A percentile compares a stretch with the other conserved stretches of the same genome.
Evolutionary conservation across 1,140 invertebrate species (phyloP).

Genomic region (Gerris buenoi): DNA sequence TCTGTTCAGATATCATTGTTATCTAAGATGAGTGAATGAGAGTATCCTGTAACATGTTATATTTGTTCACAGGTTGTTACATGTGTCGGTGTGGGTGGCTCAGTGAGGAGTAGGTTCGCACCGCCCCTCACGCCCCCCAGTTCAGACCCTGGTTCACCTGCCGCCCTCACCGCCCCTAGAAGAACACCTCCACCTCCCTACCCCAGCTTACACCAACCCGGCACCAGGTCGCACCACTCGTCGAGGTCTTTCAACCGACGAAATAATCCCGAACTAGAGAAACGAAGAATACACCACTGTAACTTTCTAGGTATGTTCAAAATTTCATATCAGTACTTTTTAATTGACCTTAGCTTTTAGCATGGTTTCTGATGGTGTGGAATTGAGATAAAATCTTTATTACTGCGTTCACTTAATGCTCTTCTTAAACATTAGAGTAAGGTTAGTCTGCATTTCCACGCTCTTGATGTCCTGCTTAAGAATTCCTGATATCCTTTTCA

Average conservation of each 20-base stretch:
- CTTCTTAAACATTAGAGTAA: too few species aligned
- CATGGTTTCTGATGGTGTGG: too few species aligned
- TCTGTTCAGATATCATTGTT: too few species aligned
- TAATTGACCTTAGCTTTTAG: too few species aligned
- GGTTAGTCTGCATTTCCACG: too few species aligned
- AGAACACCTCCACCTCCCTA: conserved; percentile 46
- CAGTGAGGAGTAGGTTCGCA: conserved; percentile 31
- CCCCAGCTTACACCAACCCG: conserved; percentile 37
- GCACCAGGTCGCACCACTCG: conserved; percentile 30
- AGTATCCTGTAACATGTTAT: neutral
- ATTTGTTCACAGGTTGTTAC: neutral
- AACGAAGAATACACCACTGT: conserved; percentile 85
- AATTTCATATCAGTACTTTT: too few species aligned
- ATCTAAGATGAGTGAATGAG: too few species aligned
- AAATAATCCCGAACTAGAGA: conserved; percentile 91
- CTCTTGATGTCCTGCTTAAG: too few species aligned
- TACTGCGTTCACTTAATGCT: too few species aligned
- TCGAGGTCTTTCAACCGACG: conserved; percentile 65
- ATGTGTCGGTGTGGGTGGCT: neutral
- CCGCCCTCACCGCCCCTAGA: conserved; percentile 28
- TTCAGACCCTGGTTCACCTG: conserved; percentile 24
- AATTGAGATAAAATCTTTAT: too few species aligned
- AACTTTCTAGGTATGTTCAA: conserved; percentile 79
- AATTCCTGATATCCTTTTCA: too few species aligned
- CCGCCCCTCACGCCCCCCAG: conserved; percentile 37